Percentiles rank a stretch among this genome's conserved stretches.
Conservation (phyloP, 1,140 invertebrate species). For the Zaprionus ornatus region DNA sequence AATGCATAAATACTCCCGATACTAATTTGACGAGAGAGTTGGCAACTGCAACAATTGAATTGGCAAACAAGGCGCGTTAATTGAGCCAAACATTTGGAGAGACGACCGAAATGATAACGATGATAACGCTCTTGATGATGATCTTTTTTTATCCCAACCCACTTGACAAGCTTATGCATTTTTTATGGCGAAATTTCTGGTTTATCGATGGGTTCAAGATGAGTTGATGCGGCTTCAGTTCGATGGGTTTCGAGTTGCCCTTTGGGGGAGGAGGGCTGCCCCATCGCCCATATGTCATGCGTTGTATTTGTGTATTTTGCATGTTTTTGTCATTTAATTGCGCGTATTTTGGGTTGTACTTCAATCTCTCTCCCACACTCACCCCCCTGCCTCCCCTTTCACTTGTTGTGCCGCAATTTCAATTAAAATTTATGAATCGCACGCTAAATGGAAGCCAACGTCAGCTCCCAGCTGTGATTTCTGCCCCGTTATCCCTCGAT, state of each 20-base stretch:
- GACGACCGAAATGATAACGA: neutral
- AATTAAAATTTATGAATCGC: conserved; percentile 77
- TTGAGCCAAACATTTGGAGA: conserved; percentile 48
- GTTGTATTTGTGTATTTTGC: conserved; percentile 22
- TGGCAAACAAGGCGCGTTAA: conserved; percentile 41
- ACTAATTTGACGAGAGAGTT: neutral
- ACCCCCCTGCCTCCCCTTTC: neutral
- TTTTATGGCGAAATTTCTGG: conserved; percentile 44
- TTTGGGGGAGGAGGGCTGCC: neutral
- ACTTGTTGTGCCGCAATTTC: conserved; percentile 50
- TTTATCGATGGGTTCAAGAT: conserved; percentile 16
- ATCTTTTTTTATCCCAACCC: conserved; percentile 13
- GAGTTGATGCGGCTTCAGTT: neutral
- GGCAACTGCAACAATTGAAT: conserved; percentile 15
- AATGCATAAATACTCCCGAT: conserved; percentile 16
- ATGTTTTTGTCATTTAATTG: conserved; percentile 70
- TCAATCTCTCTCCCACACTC: neutral
- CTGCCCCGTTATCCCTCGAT: conserved; percentile 6
- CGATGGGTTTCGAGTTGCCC: conserved; percentile 28
- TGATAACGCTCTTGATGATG: neutral
- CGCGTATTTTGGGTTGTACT: conserved; percentile 19
- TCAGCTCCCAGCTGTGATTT: conserved; percentile 20
- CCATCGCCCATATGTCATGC: conserved; percentile 47
- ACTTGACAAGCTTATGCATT: conserved; percentile 52
- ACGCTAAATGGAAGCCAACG: conserved; percentile 31